Base-by-base conservation (phyloP, 2,797 vertebrate species). In the Danio aesculapii region DNA sequence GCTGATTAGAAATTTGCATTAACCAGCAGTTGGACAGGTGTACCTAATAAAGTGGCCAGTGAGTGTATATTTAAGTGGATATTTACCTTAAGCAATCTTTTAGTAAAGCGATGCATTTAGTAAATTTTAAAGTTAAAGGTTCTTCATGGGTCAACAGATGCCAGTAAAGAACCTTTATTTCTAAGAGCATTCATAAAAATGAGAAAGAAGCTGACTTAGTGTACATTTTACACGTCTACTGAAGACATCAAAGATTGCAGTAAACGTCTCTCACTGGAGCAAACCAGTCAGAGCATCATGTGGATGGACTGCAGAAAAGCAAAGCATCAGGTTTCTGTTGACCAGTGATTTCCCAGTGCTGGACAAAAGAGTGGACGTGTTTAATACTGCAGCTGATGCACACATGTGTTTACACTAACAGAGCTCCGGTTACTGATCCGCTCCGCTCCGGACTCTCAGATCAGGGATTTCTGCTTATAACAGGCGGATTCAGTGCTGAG, bases 351-450 rank as follows among this genome's bases (percentile, higher is more conserved):
- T 72, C 13, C 39, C 58, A 79, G 49, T 10, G 12, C 68, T 72
- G 49, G 66, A 83, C 19, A 55, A 63, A 30, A 39, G 19, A 81
- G 21, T 53, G 39, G n/a, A 53, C 49, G 16, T 75, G 78, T 63
- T 70, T 71, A 41, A 13, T 67, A 8, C 14, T 12, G 11, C 13
- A 66, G 69, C n/a, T 17, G n/a, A 69, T 12, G 57, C 14, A 52
- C 85, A 86, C 79, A 76, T 84, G 85, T 84, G 83, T 84, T 86
- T 86, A 82, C 69, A n/a, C 75, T n/a, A 5, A 5, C 62, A 47
- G 13, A 17, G 44, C 57, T 84, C 57, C 13, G 13, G 67, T 82
- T 82, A 57, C 72, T 1, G 46, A 63, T 69, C 67, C 72, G 30
- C 9, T 39, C 41, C 50, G 11, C 46, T 62, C 62, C 63, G 49